Conservation (phyloP, 2,888 invertebrate species). For the Dolomedes plantarius region DNA sequence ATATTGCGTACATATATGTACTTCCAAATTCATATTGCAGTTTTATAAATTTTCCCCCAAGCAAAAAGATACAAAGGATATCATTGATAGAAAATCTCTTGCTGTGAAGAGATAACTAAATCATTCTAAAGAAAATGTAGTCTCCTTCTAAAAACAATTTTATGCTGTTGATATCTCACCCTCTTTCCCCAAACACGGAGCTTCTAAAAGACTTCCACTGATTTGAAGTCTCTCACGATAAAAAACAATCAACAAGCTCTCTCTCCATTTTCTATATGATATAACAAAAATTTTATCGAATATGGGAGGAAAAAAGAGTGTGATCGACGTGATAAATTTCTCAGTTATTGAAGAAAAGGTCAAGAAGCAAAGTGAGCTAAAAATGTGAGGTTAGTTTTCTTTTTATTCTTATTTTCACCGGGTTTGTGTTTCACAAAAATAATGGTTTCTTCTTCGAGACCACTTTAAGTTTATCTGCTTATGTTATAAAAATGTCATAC, state of each 20-base stretch:
- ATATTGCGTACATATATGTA: too few relatives aligned
- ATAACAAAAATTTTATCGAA: slow-evolving; percentile 6
- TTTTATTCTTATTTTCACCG: slow-evolving; percentile 22
- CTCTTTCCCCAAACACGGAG: slow-evolving; percentile 1
- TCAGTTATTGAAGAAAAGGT: slow-evolving; percentile 63
- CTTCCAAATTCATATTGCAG: too few relatives aligned
- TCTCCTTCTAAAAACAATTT: slow-evolving; percentile 32
- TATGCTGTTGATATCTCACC: slow-evolving; percentile 10
- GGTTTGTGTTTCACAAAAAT: slow-evolving; percentile 62
- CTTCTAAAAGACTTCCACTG: background rate
- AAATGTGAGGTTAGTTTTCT: slow-evolving; percentile 40
- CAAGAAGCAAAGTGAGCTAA: slow-evolving; percentile 43
- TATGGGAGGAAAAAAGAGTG: background rate
- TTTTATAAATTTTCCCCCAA: too few relatives aligned
- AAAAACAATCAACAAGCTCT: background rate
- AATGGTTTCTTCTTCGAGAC: slow-evolving; percentile 57
- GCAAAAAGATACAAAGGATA: background rate
- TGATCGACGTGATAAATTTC: slow-evolving; percentile 66
- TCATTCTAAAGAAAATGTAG: slow-evolving; percentile 6
- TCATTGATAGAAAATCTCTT: background rate
- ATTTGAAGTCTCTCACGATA: slow-evolving; percentile 4
- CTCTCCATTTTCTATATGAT: slow-evolving; percentile 9
- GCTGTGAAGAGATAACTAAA: background rate
- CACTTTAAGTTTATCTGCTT: slow-evolving; percentile 68
- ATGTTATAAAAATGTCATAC: slow-evolving; percentile 62